These are phyloP conservation scores for Leptodactylus fallax DNA, from an alignment of 2,797 vertebrate genomes.

Conservation along the genomic window DNA sequence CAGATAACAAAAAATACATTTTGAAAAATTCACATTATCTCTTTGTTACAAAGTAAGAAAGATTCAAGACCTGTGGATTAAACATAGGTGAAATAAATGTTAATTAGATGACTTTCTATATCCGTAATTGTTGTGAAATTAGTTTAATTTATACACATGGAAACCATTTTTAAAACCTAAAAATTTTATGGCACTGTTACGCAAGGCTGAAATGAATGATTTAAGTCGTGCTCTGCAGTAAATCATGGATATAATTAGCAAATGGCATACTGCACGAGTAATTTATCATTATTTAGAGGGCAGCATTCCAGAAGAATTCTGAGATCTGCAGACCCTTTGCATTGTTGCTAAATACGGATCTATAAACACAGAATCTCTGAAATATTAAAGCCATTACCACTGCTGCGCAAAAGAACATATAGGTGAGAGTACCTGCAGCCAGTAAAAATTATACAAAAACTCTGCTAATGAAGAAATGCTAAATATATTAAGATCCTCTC, in stretches of 20 bases:
- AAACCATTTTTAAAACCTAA: conserved; percentile 97
- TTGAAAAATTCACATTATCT: neutral
- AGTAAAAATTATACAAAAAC: conserved; percentile 78
- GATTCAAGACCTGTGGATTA: neutral
- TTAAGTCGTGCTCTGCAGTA: conserved; percentile 99
- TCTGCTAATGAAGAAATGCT: conserved; percentile 73
- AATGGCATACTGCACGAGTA: conserved; percentile 99
- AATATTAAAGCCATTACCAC: conserved; percentile 89
- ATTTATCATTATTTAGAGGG: conserved; percentile 99
- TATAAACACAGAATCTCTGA: conserved; percentile 96
- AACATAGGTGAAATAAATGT: conserved; percentile 17
- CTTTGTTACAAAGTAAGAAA: neutral
- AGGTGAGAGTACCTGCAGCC: conserved; percentile 79
- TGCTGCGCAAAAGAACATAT: conserved; percentile 75
- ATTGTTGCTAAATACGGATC: conserved; percentile 97
- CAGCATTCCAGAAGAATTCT: conserved; percentile 99
- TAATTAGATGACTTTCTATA: conserved; percentile 80
- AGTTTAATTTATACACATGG: conserved; percentile 99
- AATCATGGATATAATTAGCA: conserved; percentile 99
- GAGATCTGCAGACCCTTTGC: conserved; percentile 97
- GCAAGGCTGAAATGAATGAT: conserved; percentile 99
- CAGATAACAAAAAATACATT: neutral
- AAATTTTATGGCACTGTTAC: conserved; percentile 97
- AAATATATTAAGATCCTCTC: conserved; percentile 76
- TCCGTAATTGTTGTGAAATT: conserved; percentile 87